phyloP scores from a whole-genome alignment of 2,797 vertebrate genomes.

The Gymnopithys bicolor region DNA sequence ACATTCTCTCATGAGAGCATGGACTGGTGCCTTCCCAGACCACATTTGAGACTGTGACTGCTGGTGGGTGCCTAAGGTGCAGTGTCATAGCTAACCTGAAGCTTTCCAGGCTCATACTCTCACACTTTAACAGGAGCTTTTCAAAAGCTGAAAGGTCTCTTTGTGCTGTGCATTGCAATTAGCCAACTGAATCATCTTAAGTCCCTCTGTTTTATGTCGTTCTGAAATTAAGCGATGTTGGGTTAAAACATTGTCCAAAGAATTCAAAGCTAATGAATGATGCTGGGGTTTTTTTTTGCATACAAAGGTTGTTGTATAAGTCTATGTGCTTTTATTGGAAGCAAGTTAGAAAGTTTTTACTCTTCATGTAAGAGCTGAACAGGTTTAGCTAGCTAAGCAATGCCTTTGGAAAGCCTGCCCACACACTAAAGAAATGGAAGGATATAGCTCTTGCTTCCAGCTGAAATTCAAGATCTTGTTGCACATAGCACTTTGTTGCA shows the following conservation, averaged over 20 bases:
- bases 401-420: conserved; percentile 11
- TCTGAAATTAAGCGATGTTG: neutral
- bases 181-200: neutral
- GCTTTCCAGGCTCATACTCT: neutral
- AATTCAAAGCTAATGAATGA: neutral
- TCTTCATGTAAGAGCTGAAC: neutral
- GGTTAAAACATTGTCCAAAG: neutral
- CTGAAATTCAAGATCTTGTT: neutral
- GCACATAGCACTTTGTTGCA: neutral
- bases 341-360: neutral
- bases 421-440: neutral
- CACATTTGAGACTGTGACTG: neutral
- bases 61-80: neutral
- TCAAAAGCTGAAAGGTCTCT: neutral
- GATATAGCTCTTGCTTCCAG: conserved; percentile 14
- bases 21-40: neutral
- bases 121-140: neutral
- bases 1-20: fast-evolving
- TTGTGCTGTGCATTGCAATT: neutral
- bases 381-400: neutral
- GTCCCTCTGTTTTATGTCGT: neutral
- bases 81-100: neutral
- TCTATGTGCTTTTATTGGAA: neutral
- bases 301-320: neutral
- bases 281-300: neutral